Evolutionary conservation across 1,140 invertebrate genomes (phyloP), one percentile per base, ranked within the genome.

Genomic region (Euwallacea similis): DNA sequence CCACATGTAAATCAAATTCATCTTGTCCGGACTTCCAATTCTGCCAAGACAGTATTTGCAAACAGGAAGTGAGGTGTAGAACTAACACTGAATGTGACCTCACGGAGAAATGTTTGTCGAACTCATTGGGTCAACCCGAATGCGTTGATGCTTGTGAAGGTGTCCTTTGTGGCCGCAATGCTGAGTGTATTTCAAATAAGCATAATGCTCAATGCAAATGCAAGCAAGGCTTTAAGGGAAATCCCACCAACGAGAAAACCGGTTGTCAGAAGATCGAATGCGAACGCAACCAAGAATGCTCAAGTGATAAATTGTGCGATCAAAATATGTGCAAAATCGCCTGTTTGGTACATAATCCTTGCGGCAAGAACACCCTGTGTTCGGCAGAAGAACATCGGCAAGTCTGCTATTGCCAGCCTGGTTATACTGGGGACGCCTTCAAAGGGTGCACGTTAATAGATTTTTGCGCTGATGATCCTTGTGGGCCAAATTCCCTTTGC

Each of bases 211-310:
- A 88, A 16, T 97, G 95, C 79, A 81, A 83, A 10, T 97, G 95
- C 79, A 89, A 90, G 75, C 74, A 83, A 53, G 93, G 92, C 0
- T 95, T 88, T 79, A 89, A 89, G 74, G 93, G 93, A 0, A 90
- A 95, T 83, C 87, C 93, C 0, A 86, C 88, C 61, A 87, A 88
- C 59, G 87, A 88, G 11, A 86, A 87, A 76, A 85, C 89, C 69
- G 92, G 89, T 41, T 95, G 93, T 80, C 87, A 89, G 73, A 87
- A 87, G 71, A 89, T 93, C 62, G 92, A 94, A 83, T 96, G 93
- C 77, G 82, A 84, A 56, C 78, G 72, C 7, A 86, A 92, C 73
- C 81, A 85, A 0, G 88, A 96, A 53, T 96, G 94, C 78, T 87
- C 89, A 0, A 87, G 88, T 42, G 93, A 95, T 74, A 93, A 94